phyloP scores from a whole-genome alignment of 2,888 invertebrate genomes.

The Drosophila merina region DNA sequence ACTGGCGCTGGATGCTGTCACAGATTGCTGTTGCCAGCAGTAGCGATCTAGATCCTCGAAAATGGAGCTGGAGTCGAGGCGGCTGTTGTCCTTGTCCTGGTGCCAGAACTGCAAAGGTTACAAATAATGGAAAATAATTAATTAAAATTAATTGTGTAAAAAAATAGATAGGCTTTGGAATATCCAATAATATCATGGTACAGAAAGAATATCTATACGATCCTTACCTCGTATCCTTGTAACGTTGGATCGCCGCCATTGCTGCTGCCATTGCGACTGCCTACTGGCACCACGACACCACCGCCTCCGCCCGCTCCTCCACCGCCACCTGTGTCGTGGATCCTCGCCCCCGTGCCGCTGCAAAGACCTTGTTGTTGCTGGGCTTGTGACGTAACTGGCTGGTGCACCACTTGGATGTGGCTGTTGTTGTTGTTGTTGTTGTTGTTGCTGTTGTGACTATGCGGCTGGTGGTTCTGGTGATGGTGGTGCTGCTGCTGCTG shows the following conservation, averaged over 20 bases:
- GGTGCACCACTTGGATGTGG: slow-evolving; percentile 60
- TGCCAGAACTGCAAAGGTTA: slow-evolving; percentile 81
- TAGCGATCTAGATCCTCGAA: slow-evolving; percentile 94
- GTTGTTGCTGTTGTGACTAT: slow-evolving; percentile 55
- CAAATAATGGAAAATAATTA: too few species aligned
- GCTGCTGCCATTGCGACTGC: slow-evolving; percentile 64
- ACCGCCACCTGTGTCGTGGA: slow-evolving; percentile 70
- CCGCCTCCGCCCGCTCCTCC: slow-evolving; percentile 29
- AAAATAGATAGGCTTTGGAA: too few species aligned
- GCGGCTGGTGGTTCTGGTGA: slow-evolving; percentile 56
- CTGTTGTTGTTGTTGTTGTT: slow-evolving; percentile 46
- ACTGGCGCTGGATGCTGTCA: slow-evolving; percentile 75
- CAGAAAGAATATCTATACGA: not conserved
- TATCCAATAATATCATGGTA: too few species aligned
- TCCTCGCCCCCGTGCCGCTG: slow-evolving; percentile 61
- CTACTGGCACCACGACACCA: slow-evolving; percentile 52
- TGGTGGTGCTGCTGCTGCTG: slow-evolving; percentile 71
- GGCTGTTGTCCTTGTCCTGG: slow-evolving; percentile 87
- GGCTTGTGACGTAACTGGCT: slow-evolving; percentile 60
- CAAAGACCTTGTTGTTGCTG: slow-evolving; percentile 63
- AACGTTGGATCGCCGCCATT: slow-evolving; percentile 82
- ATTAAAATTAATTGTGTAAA: not conserved
- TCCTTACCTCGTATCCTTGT: slow-evolving; percentile 84
- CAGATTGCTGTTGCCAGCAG: slow-evolving; percentile 90
- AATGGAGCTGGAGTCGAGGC: slow-evolving; percentile 88